phyloP scores from a whole-genome alignment of 2,113 vertebrate genomes.

The Oreochromis niloticus region DNA sequence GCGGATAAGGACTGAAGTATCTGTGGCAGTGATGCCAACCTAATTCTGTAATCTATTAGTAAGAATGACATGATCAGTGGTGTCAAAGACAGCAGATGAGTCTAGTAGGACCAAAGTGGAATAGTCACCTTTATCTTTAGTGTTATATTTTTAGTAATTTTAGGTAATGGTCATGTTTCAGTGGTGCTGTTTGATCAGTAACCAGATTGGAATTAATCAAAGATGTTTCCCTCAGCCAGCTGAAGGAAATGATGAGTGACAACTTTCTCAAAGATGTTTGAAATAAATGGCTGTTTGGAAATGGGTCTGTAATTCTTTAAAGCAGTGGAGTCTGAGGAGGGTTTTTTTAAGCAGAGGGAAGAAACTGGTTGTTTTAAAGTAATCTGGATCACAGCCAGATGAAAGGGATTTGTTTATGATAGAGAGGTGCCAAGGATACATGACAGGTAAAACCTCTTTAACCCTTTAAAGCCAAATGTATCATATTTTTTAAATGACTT shows the following conservation, averaged over 20 bases:
- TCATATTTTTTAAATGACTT: not conserved
- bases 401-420: not conserved
- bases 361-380: not conserved
- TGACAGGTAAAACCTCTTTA: not conserved
- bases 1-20: not conserved
- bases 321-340: not conserved
- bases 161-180: not conserved
- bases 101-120: not conserved
- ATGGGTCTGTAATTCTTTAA: not conserved
- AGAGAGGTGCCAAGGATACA: not conserved
- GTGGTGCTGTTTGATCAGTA: not conserved
- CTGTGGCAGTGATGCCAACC: not conserved
- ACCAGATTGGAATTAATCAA: not conserved
- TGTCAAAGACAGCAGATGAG: not conserved
- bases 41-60: not conserved
- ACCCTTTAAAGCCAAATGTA: not conserved
- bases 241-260: not conserved
- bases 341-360: not conserved
- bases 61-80: not conserved
- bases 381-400: not conserved
- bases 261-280: not conserved
- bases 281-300: not conserved
- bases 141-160: not conserved
- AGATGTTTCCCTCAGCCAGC: not conserved
- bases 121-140: not conserved